Conservation (phyloP, 2,888 invertebrate genomes). For the Baronia brevicornis region DNA sequence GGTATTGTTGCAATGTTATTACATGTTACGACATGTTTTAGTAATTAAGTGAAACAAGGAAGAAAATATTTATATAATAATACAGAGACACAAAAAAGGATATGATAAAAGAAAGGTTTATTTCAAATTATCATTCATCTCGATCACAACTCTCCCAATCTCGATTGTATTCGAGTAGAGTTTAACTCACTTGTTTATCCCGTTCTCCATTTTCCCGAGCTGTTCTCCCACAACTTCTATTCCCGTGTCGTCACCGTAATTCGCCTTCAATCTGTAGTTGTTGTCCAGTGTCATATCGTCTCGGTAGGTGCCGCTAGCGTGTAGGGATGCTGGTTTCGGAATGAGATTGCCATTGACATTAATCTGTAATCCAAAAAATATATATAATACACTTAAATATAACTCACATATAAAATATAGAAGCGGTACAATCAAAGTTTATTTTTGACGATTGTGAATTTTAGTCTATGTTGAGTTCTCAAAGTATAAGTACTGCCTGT, state of each 20-base stretch:
- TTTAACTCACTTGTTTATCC: slow-evolving; percentile 52
- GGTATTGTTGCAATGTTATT: not conserved
- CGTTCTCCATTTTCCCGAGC: slow-evolving; percentile 40
- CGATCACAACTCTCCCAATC: too few species aligned
- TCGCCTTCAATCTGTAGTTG: slow-evolving; percentile 51
- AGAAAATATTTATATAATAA: not conserved
- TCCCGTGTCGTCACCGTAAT: slow-evolving; percentile 57
- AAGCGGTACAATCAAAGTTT: too few species aligned
- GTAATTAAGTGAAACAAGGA: too few species aligned
- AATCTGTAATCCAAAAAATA: slow-evolving; percentile 28
- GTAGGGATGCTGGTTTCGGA: slow-evolving; percentile 41
- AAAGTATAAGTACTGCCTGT: too few species aligned
- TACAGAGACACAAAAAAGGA: not conserved
- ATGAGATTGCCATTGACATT: slow-evolving; percentile 49
- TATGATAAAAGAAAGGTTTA: too few species aligned
- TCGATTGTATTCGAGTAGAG: not conserved
- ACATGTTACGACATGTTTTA: too few species aligned
- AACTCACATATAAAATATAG: too few species aligned
- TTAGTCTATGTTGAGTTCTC: too few species aligned
- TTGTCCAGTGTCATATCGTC: slow-evolving; percentile 40
- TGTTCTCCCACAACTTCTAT: slow-evolving; percentile 57
- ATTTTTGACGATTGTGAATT: too few species aligned
- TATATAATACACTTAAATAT: not conserved
- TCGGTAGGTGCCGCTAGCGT: slow-evolving; percentile 32
- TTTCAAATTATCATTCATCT: too few species aligned